Conservation (phyloP, 2,113 vertebrate species). For the Eurypyga helias region DNA sequence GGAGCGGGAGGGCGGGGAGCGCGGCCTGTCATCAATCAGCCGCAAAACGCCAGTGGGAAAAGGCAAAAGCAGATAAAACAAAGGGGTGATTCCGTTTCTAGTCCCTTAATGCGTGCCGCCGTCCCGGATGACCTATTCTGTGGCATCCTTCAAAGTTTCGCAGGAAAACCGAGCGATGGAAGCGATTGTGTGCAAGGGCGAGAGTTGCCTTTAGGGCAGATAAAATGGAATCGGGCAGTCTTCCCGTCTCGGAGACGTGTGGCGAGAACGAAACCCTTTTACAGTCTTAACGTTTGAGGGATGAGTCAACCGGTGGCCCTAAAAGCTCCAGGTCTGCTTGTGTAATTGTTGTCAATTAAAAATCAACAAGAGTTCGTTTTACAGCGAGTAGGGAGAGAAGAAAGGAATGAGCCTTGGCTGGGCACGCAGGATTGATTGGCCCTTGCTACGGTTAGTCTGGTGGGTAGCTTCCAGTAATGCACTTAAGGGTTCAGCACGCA, state of each 20-base stretch:
- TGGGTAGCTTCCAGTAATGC: neutral
- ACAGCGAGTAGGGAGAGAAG: neutral
- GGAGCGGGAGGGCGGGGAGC: constrained; percentile 41
- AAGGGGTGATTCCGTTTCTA: constrained; percentile 41
- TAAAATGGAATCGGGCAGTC: constrained; percentile 1
- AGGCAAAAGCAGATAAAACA: constrained; percentile 72
- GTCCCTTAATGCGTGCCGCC: neutral
- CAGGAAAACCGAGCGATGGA: neutral
- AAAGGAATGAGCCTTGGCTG: neutral
- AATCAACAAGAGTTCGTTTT: neutral
- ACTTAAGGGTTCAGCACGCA: neutral
- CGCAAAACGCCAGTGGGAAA: constrained; percentile 63
- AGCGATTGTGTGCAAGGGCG: neutral
- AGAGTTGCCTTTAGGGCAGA: constrained; percentile 49
- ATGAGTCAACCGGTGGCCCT: neutral
- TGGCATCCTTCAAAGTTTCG: neutral
- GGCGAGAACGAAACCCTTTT: neutral
- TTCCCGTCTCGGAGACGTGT: neutral
- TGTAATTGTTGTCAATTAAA: neutral
- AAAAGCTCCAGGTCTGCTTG: neutral
- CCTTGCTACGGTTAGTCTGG: neutral
- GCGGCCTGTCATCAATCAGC: constrained; percentile 78
- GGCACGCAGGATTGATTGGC: neutral
- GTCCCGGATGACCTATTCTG: neutral
- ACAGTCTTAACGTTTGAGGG: neutral